Percentiles rank a stretch among this genome's conserved stretches.
Evolutionary conservation across 2,797 vertebrate species (phyloP).

Genomic region (Discoglossus pictus): DNA sequence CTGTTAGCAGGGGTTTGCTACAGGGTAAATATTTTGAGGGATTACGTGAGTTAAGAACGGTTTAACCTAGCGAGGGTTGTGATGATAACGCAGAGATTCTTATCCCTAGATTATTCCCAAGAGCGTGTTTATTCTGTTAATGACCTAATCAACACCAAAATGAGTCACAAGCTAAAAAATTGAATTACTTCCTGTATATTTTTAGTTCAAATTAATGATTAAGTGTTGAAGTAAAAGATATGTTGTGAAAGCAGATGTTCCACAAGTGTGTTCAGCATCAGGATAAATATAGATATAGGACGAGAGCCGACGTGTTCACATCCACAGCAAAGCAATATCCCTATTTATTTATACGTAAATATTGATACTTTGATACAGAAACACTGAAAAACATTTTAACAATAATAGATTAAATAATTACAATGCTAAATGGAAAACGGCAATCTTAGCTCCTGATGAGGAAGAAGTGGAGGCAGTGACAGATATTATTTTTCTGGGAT

Average conservation of each 20-base stretch:
- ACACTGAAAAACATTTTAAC: too few relatives aligned
- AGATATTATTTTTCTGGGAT: too few relatives aligned
- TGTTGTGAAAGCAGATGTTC: neutral
- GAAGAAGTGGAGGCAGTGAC: too few relatives aligned
- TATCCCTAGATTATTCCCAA: constrained; percentile 9
- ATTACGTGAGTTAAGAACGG: constrained; percentile 48
- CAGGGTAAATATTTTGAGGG: constrained; percentile 50
- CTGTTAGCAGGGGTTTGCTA: constrained; percentile 37
- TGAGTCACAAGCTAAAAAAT: constrained; percentile 2
- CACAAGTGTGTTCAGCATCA: neutral
- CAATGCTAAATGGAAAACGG: too few relatives aligned
- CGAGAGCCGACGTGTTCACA: too few relatives aligned
- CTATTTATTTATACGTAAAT: too few relatives aligned
- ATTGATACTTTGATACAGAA: too few relatives aligned
- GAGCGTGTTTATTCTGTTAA: constrained; percentile 22
- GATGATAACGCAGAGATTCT: constrained; percentile 3
- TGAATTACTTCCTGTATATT: neutral
- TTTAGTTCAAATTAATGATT: neutral
- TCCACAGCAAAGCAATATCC: too few relatives aligned
- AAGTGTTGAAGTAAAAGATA: neutral
- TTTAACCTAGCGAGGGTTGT: constrained; percentile 41
- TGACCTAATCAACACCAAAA: constrained; percentile 28
- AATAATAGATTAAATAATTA: too few relatives aligned
- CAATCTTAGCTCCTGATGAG: too few relatives aligned
- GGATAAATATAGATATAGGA: too few relatives aligned